phyloP scores from a whole-genome alignment of 1,140 invertebrate genomes.

The Scaptomyza montana region DNA sequence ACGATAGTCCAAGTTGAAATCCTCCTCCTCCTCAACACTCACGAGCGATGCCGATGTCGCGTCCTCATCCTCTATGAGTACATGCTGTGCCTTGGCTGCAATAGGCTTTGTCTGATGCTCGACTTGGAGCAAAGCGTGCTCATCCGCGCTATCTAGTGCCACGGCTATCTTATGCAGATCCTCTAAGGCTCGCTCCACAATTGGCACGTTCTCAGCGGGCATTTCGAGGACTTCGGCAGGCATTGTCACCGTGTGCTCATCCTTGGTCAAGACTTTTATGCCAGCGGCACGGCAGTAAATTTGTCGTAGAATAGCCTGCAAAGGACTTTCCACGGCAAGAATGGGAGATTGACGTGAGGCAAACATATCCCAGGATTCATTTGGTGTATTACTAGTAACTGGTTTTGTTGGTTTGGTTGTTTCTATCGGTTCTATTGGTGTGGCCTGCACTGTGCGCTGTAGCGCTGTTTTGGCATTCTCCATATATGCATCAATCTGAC shows the following conservation, averaged over 20 bases:
- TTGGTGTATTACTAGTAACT: conserved; percentile 1
- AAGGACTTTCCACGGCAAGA: conserved; percentile 63
- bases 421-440: conserved; percentile 13
- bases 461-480: conserved; percentile 75
- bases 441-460: conserved; percentile 59
- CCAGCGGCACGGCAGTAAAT: conserved; percentile 69
- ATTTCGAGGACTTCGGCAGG: neutral
- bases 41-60: neutral
- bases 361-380: conserved; percentile 68
- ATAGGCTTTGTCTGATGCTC: conserved; percentile 57
- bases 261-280: conserved; percentile 34
- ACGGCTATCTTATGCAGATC: conserved; percentile 67
- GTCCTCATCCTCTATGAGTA: conserved; percentile 58
- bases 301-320: conserved; percentile 71
- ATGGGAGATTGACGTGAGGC: conserved; percentile 63
- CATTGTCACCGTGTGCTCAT: conserved; percentile 4
- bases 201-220: conserved; percentile 71
- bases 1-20: conserved; percentile 37
- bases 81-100: conserved; percentile 57
- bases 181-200: conserved; percentile 71
- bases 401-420: neutral
- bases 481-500: conserved; percentile 80
- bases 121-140: conserved; percentile 43
- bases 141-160: conserved; percentile 40
- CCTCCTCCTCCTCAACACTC: conserved; percentile 9